Base-by-base conservation (phyloP, 2,113 vertebrate species). In the Corynorhinus townsendii region DNA sequence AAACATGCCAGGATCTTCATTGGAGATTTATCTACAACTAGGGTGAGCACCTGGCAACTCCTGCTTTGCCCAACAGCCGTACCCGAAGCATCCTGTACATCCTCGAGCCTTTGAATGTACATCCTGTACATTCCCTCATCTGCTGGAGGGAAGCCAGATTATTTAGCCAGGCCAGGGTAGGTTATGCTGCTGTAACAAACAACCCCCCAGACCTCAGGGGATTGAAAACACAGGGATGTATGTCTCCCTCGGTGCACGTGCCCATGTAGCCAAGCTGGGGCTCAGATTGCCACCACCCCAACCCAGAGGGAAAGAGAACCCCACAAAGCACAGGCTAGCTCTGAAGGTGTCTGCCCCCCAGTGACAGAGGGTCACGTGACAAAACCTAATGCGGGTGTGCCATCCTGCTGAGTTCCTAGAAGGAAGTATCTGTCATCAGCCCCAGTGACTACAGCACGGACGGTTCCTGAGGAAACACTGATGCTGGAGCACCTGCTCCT, bases 321-420 rank as follows among this genome's bases (percentile, higher is more conserved):
- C 0, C 26, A 7, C 24, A 10, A 16, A 38, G 22, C 43, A 33
- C 5, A 9, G 0, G 28, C n/a, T 30, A 11, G 8, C 11, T 35
- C n/a, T n/a, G 15, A 43, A 56, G 43, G 40, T 20, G 11, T 43
- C 43, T 52, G 22, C 35, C n/a, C 10, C 2, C 4, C 28, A 3
- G 35, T 7, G 45, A 45, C 76, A 38, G 22, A 19, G 56, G 73
- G 47, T 77, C 43, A 47, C 0, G 17, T 7, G 82, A 40, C 1
- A 0, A 75, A 35, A 40, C 9, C 45, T 7, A 0, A 2, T 3
- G 17, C 43, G 40, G 43, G 2, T 20, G 8, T 0, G 8, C 2
- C 12, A 33, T 30, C 28, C 43, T 16, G 5, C 7, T 15, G 0
- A 54, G 15, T n/a, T 28, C 33, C 81, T 14, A 3, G 14, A 49